Conservation (phyloP, 2,888 invertebrate species). For the Cremastinae sp. region DNA sequence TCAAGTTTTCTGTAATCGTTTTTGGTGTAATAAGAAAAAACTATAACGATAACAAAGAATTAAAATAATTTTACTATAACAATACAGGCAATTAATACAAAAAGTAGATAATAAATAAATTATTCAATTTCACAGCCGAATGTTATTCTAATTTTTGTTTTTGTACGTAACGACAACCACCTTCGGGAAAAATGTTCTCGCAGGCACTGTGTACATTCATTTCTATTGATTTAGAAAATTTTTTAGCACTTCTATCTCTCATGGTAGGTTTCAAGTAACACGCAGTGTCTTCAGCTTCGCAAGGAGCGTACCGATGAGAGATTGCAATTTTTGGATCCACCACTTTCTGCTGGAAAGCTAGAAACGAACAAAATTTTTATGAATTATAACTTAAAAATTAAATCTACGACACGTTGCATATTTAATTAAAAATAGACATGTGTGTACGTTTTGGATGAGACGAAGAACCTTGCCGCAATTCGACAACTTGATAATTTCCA, state of each 20-base stretch:
- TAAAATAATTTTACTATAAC: no score
- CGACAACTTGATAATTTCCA: constrained; percentile 74
- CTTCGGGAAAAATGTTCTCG: constrained; percentile 45
- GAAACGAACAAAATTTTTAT: constrained; percentile 9
- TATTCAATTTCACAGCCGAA: no score
- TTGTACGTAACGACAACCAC: constrained; percentile 50
- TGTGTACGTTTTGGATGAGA: constrained; percentile 26
- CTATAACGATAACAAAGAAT: no score
- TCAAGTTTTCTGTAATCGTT: no score
- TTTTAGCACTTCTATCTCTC: constrained; percentile 60
- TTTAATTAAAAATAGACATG: background rate
- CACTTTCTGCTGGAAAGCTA: constrained; percentile 57
- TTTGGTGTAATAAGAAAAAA: no score
- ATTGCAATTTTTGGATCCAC: constrained; percentile 64
- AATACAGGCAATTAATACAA: no score
- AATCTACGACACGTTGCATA: background rate
- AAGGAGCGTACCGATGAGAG: constrained; percentile 63
- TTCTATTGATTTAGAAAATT: constrained; percentile 55
- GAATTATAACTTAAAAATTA: background rate
- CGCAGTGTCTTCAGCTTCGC: constrained; percentile 62
- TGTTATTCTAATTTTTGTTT: constrained; percentile 38
- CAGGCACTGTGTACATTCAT: constrained; percentile 49
- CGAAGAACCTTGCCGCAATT: constrained; percentile 58
- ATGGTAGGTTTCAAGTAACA: constrained; percentile 60
- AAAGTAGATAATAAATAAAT: no score